Conservation (phyloP, 2,888 invertebrate species). For the Eupsilia transversa region DNA sequence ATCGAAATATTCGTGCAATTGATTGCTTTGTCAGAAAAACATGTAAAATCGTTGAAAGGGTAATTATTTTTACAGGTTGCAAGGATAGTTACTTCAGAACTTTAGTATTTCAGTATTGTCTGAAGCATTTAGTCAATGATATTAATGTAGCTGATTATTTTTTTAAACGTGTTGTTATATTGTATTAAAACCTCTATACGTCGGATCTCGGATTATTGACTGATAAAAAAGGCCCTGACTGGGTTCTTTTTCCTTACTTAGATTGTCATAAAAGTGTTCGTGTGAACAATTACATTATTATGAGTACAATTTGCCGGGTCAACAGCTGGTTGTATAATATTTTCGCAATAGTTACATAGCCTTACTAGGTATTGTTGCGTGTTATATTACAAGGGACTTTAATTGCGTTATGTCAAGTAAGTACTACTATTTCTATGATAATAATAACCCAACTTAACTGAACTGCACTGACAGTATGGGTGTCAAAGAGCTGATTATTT, state of each 20-base stretch:
- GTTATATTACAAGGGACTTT: conserved; percentile 31
- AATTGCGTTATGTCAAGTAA: conserved; percentile 47
- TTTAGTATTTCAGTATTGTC: background rate
- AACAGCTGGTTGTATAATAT: conserved; percentile 66
- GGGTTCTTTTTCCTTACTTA: background rate
- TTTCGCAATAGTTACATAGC: conserved; percentile 68
- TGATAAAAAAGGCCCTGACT: background rate
- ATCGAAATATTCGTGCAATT: conserved; percentile 33
- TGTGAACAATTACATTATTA: conserved; percentile 46
- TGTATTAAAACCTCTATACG: background rate
- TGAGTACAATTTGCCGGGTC: conserved; percentile 60
- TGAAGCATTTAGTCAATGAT: background rate
- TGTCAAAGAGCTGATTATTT: background rate
- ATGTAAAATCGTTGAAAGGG: conserved; percentile 11
- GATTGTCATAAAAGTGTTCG: background rate
- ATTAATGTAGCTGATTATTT: background rate
- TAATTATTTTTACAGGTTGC: background rate
- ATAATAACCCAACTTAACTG: background rate
- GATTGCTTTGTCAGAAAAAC: conserved; percentile 22
- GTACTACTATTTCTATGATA: conserved; percentile 10
- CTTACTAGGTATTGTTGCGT: conserved; percentile 58
- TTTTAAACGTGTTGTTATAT: background rate
- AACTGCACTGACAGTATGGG: background rate
- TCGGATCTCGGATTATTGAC: background rate
- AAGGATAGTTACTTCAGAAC: background rate